These are phyloP conservation scores for Camponotus fellah DNA, from an alignment of 2,888 invertebrate species.

Conservation along the genomic window DNA sequence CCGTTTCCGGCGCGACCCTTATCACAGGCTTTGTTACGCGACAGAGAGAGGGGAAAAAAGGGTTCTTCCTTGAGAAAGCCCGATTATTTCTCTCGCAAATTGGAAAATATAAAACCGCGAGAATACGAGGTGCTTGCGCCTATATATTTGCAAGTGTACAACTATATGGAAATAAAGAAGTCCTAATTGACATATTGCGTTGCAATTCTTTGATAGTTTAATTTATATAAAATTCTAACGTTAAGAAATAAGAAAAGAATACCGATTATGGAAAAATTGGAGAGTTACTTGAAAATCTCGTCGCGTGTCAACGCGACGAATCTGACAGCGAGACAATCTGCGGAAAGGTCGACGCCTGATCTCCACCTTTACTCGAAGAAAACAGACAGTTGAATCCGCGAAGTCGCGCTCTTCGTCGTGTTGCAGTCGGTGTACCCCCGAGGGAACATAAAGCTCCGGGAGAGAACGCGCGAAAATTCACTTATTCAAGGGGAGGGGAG, in stretches of 20 bases:
- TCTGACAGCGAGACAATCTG: slow-evolving; percentile 5
- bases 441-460: slow-evolving; percentile 62
- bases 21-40: slow-evolving; percentile 56
- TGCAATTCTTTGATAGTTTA: background rate
- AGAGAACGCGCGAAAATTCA: slow-evolving; percentile 76
- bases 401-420: slow-evolving; percentile 43
- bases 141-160: background rate
- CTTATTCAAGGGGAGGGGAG: slow-evolving; percentile 68
- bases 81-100: slow-evolving; percentile 73
- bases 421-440: slow-evolving; percentile 31
- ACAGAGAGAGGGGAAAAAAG: background rate
- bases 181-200: background rate
- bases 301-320: background rate
- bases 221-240: background rate
- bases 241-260: background rate
- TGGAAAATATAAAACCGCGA: slow-evolving; percentile 77
- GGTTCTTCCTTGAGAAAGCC: slow-evolving; percentile 50
- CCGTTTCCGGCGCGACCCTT: slow-evolving; percentile 70
- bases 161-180: background rate
- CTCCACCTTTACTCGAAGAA: slow-evolving; percentile 12
- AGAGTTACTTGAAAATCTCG: slow-evolving; percentile 5
- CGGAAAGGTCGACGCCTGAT: slow-evolving; percentile 23
- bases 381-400: slow-evolving; percentile 43
- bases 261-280: background rate
- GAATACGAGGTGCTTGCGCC: background rate